Evolutionary conservation across 2,888 invertebrate genomes (phyloP).

Genomic region (Parnassius glacialis): DNA sequence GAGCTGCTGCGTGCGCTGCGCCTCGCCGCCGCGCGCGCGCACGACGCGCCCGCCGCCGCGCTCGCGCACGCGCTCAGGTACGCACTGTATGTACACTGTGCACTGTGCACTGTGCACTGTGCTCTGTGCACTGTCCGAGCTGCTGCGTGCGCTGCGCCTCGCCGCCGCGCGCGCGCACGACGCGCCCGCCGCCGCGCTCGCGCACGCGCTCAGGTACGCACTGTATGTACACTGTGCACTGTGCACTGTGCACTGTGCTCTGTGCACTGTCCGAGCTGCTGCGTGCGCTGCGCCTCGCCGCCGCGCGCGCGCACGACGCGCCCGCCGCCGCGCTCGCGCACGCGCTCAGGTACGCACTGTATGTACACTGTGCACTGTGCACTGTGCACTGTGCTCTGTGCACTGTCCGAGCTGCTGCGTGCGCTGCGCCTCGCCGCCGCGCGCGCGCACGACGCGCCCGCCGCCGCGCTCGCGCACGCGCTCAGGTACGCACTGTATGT

Average conservation of each 20-base stretch:
- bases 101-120: background rate
- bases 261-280: conserved; percentile 83
- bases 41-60: conserved; percentile 57
- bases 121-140: conserved; percentile 32
- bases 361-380: background rate
- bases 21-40: conserved; percentile 72
- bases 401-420: conserved; percentile 85
- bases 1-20: conserved; percentile 87
- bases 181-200: background rate
- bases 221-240: background rate
- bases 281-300: conserved; percentile 87
- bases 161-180: too few relatives aligned
- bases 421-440: conserved; percentile 86
- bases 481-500: conserved; percentile 31
- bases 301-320: conserved; percentile 43
- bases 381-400: background rate
- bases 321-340: conserved; percentile 66
- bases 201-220: background rate
- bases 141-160: background rate
- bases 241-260: background rate
- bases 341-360: conserved; percentile 31
- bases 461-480: conserved; percentile 54
- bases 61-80: background rate
- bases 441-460: conserved; percentile 43
- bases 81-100: background rate